Evolutionary conservation across 2,797 vertebrate species (phyloP).

Genomic region (Hydrolagus colliei): DNA sequence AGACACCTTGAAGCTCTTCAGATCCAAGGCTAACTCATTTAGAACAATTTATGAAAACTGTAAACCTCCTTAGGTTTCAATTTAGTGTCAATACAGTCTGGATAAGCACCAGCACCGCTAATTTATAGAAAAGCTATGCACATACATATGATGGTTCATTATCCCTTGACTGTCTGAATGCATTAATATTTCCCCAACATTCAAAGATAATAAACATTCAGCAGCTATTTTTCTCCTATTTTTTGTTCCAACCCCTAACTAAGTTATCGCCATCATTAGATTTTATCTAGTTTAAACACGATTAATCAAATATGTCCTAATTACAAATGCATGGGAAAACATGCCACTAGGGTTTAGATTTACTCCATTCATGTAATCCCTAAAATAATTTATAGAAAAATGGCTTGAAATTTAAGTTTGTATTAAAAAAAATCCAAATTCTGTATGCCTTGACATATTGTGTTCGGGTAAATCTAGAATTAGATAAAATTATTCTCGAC

Average conservation of each 20-base stretch:
- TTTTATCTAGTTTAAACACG: conserved; percentile 11
- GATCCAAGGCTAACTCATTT: not conserved
- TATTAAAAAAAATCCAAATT: too few relatives aligned
- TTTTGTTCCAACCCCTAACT: not conserved
- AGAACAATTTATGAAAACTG: not conserved
- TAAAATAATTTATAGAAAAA: too few relatives aligned
- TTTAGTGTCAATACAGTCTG: not conserved
- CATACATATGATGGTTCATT: not conserved
- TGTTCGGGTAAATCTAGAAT: too few relatives aligned
- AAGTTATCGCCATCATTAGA: conserved; percentile 11
- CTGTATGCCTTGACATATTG: too few relatives aligned
- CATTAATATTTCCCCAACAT: not conserved
- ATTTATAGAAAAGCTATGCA: not conserved
- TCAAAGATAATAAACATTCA: conserved; percentile 16
- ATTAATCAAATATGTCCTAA: not conserved
- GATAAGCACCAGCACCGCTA: not conserved
- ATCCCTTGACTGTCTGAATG: not conserved
- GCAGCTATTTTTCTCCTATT: conserved; percentile 8
- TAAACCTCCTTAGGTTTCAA: not conserved
- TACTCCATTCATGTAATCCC: too few relatives aligned
- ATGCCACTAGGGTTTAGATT: too few relatives aligned
- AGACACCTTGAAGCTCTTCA: too few relatives aligned
- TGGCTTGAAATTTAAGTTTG: too few relatives aligned
- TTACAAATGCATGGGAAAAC: not conserved
- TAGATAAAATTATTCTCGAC: too few relatives aligned